Evolutionary conservation across 2,113 vertebrate genomes (phyloP).

Genomic region (Ptilorrhoa leucosticta): DNA sequence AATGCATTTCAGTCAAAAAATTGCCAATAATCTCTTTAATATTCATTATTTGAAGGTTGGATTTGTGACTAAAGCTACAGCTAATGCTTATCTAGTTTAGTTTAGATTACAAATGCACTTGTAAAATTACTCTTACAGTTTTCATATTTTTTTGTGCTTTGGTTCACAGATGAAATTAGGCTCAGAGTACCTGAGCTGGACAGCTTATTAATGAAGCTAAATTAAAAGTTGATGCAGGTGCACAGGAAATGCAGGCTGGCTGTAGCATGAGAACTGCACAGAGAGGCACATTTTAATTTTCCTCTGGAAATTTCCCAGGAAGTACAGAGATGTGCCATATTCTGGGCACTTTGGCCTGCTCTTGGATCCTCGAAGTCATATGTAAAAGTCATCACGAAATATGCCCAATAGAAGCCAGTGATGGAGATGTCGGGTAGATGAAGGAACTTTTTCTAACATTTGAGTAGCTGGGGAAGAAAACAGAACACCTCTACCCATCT

Average conservation of each 20-base stretch:
- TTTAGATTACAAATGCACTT: not conserved
- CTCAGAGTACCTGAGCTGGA: not conserved
- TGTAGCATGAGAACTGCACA: rapidly evolving
- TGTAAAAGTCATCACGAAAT: not conserved
- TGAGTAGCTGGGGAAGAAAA: not conserved
- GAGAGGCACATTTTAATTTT: not conserved
- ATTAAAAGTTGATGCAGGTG: not conserved
- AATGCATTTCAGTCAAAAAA: not conserved
- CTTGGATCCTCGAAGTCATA: not conserved
- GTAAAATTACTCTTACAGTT: not conserved
- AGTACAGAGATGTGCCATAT: not conserved
- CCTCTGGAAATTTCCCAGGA: not conserved
- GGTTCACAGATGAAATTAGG: not conserved
- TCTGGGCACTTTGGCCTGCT: not conserved
- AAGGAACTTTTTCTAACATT: not conserved
- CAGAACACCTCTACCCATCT: not conserved
- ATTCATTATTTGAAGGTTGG: not conserved
- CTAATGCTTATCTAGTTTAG: not conserved
- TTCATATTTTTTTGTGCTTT: not conserved
- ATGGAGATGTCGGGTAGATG: not conserved
- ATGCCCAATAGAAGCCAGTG: not conserved
- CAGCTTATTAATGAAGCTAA: not conserved
- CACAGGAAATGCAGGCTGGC: not conserved
- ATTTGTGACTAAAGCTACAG: not conserved
- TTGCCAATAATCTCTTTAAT: not conserved